Evolutionary conservation across 2,888 invertebrate genomes (phyloP), one percentile per base, ranked within the genome.

Genomic region (Drosophila neotestacea): DNA sequence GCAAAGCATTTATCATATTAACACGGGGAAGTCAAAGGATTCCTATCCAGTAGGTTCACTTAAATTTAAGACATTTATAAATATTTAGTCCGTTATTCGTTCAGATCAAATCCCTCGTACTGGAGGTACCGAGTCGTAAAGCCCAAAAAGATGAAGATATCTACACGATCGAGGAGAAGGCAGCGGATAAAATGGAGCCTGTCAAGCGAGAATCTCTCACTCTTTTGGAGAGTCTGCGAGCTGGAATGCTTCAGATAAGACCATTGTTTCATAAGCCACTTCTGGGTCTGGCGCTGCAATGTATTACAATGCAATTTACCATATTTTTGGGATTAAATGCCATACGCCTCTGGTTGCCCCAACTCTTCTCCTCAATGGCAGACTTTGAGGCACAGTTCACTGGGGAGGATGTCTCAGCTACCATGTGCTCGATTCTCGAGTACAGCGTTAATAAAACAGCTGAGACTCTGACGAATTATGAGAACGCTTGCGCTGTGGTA

Each of bases 341-440:
- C 0, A 93, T 97, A 41, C 95, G 97, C 13, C 94, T 97, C 36
- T 98, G 97, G 97, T 94, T 97, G 78, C 97, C 97, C 0, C 97
- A 97, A 90, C 93, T 98, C 16, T 97, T 97, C 77, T 95, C 96
- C 59, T 95, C 96, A 91, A 95, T 96, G 47, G 93, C 93, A 22
- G 93, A 93, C 50, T 94, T 92, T 77, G 93, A 93, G 65, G 90
- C 91, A 11, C 84, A 92, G 60, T 63, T 75, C 28, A 62, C 46
- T 0, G 81, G 59, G 0, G 16, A 60, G 3, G 72, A 65, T 52
- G 67, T 30, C 10, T 72, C 83, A 1, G 77, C 87, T n/a, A 87
- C 87, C 64, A 81, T 93, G 56, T 93, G 93, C 65, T 84, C 84
- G 3, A 91, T 93, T 52, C 76, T 93, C 10, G 89, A 88, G 32